Conservation (phyloP, 2,797 vertebrate species). For the Acanthornis magna region DNA sequence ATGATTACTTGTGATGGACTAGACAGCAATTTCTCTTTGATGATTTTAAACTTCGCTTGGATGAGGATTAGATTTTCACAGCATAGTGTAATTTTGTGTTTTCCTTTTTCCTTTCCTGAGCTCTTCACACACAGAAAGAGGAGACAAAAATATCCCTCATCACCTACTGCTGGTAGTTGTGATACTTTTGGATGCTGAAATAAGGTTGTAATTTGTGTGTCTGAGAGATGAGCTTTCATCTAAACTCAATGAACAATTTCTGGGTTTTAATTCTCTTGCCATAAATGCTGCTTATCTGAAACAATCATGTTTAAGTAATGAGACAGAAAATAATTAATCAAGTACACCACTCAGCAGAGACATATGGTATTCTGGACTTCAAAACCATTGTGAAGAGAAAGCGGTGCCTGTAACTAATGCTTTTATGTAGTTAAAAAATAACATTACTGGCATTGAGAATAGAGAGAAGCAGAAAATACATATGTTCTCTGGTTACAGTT, state of each 20-base stretch:
- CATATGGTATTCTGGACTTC: background rate
- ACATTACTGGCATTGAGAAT: background rate
- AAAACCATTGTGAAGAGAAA: background rate
- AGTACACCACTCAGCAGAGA: background rate
- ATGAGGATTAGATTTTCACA: background rate
- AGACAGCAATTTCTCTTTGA: background rate
- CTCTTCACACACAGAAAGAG: background rate
- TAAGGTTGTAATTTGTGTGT: background rate
- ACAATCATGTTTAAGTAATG: background rate
- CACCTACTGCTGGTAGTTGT: background rate
- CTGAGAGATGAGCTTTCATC: background rate
- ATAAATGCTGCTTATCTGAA: background rate
- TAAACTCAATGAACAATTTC: background rate
- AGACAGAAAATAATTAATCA: background rate
- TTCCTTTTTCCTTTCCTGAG: background rate
- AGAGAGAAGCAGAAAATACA: background rate
- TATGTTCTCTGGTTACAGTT: background rate
- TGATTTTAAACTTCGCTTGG: background rate
- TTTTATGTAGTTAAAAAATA: background rate
- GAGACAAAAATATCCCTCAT: background rate
- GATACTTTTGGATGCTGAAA: background rate
- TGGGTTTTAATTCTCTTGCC: background rate
- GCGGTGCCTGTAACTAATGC: background rate
- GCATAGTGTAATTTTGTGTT: too few relatives aligned
- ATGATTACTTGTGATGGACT: background rate